A percentile compares a stretch with the other conserved stretches of the same genome.
These are phyloP conservation scores for Pemphigus obesinymphae DNA, from an alignment of 1,140 invertebrate species.

Conservation along the genomic window DNA sequence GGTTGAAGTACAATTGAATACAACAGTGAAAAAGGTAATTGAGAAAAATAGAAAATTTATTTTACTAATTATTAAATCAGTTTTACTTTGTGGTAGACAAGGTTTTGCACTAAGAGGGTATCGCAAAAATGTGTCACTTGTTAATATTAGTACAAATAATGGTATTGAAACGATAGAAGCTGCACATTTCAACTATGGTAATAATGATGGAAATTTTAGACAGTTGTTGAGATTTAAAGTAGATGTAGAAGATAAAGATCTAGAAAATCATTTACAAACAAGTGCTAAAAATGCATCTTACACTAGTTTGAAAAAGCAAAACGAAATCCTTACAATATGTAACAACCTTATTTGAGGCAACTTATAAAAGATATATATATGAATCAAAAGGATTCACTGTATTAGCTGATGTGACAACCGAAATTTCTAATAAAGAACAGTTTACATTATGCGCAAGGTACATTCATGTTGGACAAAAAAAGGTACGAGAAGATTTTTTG, in stretches of 20 bases:
- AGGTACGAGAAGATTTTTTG: conserved; percentile 44
- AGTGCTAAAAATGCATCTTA: conserved; percentile 39
- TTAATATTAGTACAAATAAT: conserved; percentile 35
- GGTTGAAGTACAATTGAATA: neutral
- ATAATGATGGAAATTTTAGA: conserved; percentile 46
- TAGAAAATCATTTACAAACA: conserved; percentile 45
- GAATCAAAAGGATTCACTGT: conserved; percentile 34
- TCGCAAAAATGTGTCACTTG: conserved; percentile 39
- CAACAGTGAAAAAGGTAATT: neutral
- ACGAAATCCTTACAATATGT: conserved; percentile 42
- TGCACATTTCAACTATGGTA: neutral
- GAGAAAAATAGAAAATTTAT: neutral
- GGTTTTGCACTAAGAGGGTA: conserved; percentile 41
- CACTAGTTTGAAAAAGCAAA: conserved; percentile 42
- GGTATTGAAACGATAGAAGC: conserved; percentile 28
- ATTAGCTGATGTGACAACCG: conserved; percentile 43
- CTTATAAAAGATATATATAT: conserved; percentile 42
- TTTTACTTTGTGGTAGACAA: conserved; percentile 43
- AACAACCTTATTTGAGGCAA: conserved; percentile 36
- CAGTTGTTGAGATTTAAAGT: conserved; percentile 44
- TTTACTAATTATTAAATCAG: conserved; percentile 42
- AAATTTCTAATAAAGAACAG: conserved; percentile 43
- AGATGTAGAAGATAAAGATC: conserved; percentile 45
- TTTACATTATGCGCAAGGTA: conserved; percentile 43
- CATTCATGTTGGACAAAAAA: conserved; percentile 32